A percentile compares a stretch with the other conserved stretches of the same genome.
These are phyloP conservation scores for Drosophila tsacasi DNA, from an alignment of 1,140 invertebrate species.

Conservation along the genomic window DNA sequence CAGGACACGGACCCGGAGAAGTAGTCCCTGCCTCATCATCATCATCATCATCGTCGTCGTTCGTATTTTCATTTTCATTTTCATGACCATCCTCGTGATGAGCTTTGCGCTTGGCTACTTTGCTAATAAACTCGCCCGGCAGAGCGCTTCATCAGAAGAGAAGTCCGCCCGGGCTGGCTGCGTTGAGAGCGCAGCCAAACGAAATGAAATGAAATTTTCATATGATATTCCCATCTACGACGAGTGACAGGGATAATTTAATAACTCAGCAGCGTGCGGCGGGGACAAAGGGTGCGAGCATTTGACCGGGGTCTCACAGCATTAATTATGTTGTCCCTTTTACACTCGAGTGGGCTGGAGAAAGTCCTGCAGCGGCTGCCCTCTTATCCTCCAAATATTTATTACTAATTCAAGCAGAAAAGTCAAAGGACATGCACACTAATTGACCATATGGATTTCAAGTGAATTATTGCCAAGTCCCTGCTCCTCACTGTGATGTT, in stretches of 20 bases:
- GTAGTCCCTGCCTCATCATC: slow-evolving; percentile 43
- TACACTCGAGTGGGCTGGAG: slow-evolving; percentile 54
- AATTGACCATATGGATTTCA: slow-evolving; percentile 81
- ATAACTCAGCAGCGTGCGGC: slow-evolving; percentile 68
- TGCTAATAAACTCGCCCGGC: slow-evolving; percentile 74
- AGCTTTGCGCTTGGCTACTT: slow-evolving; percentile 81
- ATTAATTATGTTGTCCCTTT: slow-evolving; percentile 83
- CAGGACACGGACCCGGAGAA: slow-evolving; percentile 27
- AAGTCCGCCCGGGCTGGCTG: slow-evolving; percentile 14
- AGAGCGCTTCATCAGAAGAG: slow-evolving; percentile 63
- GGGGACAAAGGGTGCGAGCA: slow-evolving; percentile 15
- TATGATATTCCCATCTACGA: slow-evolving; percentile 81
- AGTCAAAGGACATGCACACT: slow-evolving; percentile 74
- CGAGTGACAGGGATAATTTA: slow-evolving; percentile 79
- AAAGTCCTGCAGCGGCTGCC: neutral
- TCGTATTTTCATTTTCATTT: slow-evolving; percentile 33
- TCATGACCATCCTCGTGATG: slow-evolving; percentile 51
- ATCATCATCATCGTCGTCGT: slow-evolving; percentile 34
- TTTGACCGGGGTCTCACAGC: slow-evolving; percentile 43
- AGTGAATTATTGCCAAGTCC: slow-evolving; percentile 57
- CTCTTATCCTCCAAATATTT: slow-evolving; percentile 38
- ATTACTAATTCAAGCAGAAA: slow-evolving; percentile 81
- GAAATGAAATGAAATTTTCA: slow-evolving; percentile 84
- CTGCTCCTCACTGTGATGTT: slow-evolving; percentile 8
- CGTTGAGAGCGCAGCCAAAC: slow-evolving; percentile 71